These are phyloP conservation scores for Argyrosomus japonicus DNA, from an alignment of 2,113 vertebrate species.

Conservation along the genomic window DNA sequence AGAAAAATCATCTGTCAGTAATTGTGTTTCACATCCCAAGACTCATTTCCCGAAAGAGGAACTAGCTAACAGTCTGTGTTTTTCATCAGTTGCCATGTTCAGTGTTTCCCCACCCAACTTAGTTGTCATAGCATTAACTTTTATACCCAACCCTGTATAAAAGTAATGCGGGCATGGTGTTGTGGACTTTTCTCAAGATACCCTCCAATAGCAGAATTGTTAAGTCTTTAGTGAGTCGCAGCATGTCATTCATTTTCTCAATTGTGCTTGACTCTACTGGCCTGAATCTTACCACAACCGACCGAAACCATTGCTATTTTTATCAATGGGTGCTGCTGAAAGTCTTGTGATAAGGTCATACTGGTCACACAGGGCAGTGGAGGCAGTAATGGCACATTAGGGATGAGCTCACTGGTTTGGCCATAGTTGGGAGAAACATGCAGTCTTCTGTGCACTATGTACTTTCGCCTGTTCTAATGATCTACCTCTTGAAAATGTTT, in stretches of 20 bases:
- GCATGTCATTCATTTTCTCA: constrained; percentile 39
- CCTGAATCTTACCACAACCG: constrained; percentile 4
- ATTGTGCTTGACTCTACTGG: not conserved
- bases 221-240: constrained; percentile 12
- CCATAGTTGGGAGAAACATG: not conserved
- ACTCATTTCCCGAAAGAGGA: not conserved
- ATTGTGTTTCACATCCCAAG: not conserved
- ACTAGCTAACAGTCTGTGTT: not conserved
- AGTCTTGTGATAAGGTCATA: constrained; percentile 29
- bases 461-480: not conserved
- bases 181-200: not conserved
- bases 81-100: not conserved
- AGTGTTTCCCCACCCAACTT: not conserved
- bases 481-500: constrained; percentile 2
- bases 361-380: not conserved
- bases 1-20: not conserved
- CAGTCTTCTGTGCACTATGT: not conserved
- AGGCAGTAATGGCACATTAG: not conserved
- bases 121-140: not conserved
- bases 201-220: not conserved
- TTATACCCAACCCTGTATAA: not conserved
- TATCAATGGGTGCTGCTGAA: constrained; percentile 2
- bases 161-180: not conserved
- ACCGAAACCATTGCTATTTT: constrained; percentile 46
- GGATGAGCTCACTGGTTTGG: not conserved